Evolutionary conservation across 2,888 invertebrate genomes (phyloP), one percentile per base, ranked within the genome.

Genomic region (Gnatocerus cornutus): DNA sequence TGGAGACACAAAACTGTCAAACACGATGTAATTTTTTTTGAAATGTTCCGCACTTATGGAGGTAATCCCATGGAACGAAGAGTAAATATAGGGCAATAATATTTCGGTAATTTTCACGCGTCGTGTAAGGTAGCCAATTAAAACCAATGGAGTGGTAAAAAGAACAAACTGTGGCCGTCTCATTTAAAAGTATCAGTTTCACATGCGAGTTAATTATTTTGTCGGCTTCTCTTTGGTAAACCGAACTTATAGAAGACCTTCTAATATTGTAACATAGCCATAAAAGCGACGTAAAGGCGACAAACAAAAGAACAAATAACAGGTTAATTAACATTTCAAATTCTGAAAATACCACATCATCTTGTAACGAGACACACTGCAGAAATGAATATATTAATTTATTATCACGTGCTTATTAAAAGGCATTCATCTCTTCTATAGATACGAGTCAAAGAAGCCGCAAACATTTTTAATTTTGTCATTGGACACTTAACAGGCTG

Each of bases 391-490:
- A 46, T 30, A 43, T 27, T 56, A 56, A 56, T 41, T 43, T 27
- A 43, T 56, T 56, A 56, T 27, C 6, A 43, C 5, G 27, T 16
- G 29, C 10, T 50, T 9, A 21, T 50, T 50, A 50, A 10, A 16
- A 27, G 5, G 16, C 14, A 61, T 37, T 29, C 48, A 46, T 10
- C n/a, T 29, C 29, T 45, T 52, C 62, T 39, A 52, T 52, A 21
- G 50, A 63, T 52, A n/a, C 21, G 12, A 46, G 55, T 55, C 53
- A 64, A 64, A 64, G 55, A 43, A 41, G 64, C 64, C 70, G 71
- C 66, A 59, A 68, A 73, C 71, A 75, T 74, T 79, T 78, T 78
- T 77, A 75, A 77, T 76, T 78, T 78, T 76, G 78, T 76, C 77
- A 76, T 74, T 75, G 76, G 73, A 76, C 76, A 73, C 75, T 74